A percentile compares a stretch with the other conserved stretches of the same genome.
Conservation (phyloP, 2,888 invertebrate genomes). For the Cryptocheilus praepositus region DNA sequence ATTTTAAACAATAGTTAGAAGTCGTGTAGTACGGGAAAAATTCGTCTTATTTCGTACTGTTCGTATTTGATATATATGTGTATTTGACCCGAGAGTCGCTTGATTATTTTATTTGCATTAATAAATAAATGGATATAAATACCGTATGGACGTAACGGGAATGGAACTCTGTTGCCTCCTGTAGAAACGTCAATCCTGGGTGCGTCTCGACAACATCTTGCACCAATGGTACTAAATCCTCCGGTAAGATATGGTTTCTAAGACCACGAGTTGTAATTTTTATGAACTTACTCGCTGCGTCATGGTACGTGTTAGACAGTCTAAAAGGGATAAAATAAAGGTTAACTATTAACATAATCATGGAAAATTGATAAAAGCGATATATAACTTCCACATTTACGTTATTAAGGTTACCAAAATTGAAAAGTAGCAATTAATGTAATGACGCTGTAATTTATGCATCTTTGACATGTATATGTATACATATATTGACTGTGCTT, state of each 20-base stretch:
- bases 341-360: background rate
- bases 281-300: slow-evolving; percentile 91
- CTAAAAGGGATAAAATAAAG: slow-evolving; percentile 75
- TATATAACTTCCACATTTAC: background rate
- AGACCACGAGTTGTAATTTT: slow-evolving; percentile 87
- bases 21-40: no score
- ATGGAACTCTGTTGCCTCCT: slow-evolving; percentile 99
- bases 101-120: no score
- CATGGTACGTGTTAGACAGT: slow-evolving; percentile 88
- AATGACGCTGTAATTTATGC: no score
- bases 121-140: slow-evolving; percentile 43
- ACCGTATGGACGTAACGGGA: slow-evolving; percentile 99
- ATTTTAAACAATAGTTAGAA: no score
- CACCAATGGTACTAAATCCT: slow-evolving; percentile 94
- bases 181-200: slow-evolving; percentile 97
- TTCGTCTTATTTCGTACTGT: no score
- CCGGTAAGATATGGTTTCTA: slow-evolving; percentile 83
- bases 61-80: no score
- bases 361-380: background rate
- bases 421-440: background rate
- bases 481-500: no score
- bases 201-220: slow-evolving; percentile 99
- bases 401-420: background rate
- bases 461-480: no score
- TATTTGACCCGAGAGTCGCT: no score